Conservation (phyloP, 2,797 vertebrate species). For the Ficedula albicollis region DNA sequence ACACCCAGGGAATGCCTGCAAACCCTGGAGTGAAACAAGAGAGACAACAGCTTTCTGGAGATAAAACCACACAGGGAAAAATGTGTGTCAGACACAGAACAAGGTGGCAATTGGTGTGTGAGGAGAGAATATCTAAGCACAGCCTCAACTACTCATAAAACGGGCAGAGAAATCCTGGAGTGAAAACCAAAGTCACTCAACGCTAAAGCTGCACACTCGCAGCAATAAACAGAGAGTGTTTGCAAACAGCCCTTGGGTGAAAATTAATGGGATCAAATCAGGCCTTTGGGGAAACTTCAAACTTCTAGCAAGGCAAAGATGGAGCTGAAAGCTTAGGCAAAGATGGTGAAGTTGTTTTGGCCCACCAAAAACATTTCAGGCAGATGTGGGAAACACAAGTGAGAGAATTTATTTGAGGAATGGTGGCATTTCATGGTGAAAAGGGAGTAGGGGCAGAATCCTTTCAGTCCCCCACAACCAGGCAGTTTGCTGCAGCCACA, state of each 20-base stretch:
- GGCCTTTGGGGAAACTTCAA: neutral
- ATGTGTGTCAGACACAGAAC: neutral
- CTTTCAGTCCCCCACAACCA: neutral
- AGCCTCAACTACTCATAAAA: neutral
- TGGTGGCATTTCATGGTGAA: rapidly evolving
- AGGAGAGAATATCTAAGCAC: neutral
- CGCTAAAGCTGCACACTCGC: neutral
- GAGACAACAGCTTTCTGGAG: neutral
- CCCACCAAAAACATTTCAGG: rapidly evolving
- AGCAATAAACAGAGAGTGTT: neutral
- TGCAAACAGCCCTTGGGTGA: neutral
- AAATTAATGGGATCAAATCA: neutral
- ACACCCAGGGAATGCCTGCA: neutral
- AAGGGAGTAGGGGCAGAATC: neutral
- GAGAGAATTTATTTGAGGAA: neutral
- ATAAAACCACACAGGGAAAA: neutral
- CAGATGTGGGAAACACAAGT: neutral
- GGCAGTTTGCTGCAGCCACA: neutral
- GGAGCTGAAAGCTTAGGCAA: neutral
- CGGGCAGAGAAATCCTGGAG: neutral
- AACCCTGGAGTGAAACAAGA: neutral
- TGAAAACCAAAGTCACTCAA: neutral
- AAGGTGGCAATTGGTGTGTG: neutral
- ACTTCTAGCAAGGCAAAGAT: neutral
- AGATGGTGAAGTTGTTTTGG: neutral